Evolutionary conservation across 2,113 vertebrate genomes (phyloP).

Genomic region (Hippocampus barbouri): DNA sequence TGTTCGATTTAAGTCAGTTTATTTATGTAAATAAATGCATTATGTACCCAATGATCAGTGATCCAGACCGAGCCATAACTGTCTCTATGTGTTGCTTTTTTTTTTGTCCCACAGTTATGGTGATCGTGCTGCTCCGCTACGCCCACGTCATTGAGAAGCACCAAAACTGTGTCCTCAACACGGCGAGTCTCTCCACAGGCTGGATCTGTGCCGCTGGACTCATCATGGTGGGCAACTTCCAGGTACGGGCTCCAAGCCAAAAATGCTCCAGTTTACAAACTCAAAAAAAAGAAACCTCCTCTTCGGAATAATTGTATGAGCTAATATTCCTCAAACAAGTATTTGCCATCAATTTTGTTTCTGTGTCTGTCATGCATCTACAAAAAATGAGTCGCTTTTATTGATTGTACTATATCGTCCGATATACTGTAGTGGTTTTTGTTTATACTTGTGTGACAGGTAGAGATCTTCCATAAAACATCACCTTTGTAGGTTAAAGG

Average conservation of each 20-base stretch:
- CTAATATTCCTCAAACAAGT: background rate
- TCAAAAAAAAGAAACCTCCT: background rate
- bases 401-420: too few species aligned
- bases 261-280: background rate
- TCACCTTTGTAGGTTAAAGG: too few species aligned
- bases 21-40: background rate
- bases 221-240: constrained; percentile 87
- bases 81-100: background rate
- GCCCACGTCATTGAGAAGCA: constrained; percentile 82
- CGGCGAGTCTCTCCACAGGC: constrained; percentile 78
- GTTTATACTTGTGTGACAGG: too few species aligned
- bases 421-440: too few species aligned
- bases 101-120: constrained; percentile 69
- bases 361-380: too few species aligned
- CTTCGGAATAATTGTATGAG: background rate
- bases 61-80: background rate
- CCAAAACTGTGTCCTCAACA: constrained; percentile 81
- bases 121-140: constrained; percentile 82
- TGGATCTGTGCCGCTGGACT: constrained; percentile 86
- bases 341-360: background rate
- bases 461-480: too few species aligned
- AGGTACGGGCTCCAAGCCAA: constrained; percentile 63
- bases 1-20: background rate
- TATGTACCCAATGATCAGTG: background rate
- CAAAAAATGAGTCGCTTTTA: too few species aligned